Conservation (phyloP, 2,797 vertebrate genomes). For the Moxostoma hubbsi region DNA sequence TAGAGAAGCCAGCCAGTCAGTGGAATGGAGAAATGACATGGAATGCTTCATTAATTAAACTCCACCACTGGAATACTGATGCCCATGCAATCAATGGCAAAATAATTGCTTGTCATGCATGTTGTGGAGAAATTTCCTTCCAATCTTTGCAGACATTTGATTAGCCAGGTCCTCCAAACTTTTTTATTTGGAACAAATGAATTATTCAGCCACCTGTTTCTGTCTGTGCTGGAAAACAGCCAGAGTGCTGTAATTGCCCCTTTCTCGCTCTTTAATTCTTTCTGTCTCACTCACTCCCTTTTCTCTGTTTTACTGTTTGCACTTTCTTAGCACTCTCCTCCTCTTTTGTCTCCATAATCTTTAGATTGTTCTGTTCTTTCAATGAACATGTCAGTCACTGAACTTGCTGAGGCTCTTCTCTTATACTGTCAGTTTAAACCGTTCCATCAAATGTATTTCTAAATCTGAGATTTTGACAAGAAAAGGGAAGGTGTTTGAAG, state of each 20-base stretch:
- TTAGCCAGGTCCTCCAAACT: slow-evolving; percentile 38
- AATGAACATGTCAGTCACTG: slow-evolving; percentile 17
- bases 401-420: slow-evolving; percentile 17
- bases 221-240: slow-evolving; percentile 31
- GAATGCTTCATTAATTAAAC: slow-evolving; percentile 59
- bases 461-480: slow-evolving; percentile 20
- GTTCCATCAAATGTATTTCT: background rate
- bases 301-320: background rate
- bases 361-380: slow-evolving; percentile 14
- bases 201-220: slow-evolving; percentile 55
- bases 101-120: slow-evolving; percentile 61
- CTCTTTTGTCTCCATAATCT: slow-evolving; percentile 9
- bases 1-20: slow-evolving; percentile 23
- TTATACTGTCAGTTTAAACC: slow-evolving; percentile 19
- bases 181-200: slow-evolving; percentile 51
- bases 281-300: background rate
- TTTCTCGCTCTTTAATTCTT: background rate
- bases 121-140: slow-evolving; percentile 54
- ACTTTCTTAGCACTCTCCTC: background rate
- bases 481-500: background rate
- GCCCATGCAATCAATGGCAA: slow-evolving; percentile 54
- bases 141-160: slow-evolving; percentile 49
- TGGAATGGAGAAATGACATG: slow-evolving; percentile 53
- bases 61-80: slow-evolving; percentile 59
- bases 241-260: slow-evolving; percentile 25